Conservation (phyloP, 1,140 invertebrate species). For the Hirudo medicinalis region DNA sequence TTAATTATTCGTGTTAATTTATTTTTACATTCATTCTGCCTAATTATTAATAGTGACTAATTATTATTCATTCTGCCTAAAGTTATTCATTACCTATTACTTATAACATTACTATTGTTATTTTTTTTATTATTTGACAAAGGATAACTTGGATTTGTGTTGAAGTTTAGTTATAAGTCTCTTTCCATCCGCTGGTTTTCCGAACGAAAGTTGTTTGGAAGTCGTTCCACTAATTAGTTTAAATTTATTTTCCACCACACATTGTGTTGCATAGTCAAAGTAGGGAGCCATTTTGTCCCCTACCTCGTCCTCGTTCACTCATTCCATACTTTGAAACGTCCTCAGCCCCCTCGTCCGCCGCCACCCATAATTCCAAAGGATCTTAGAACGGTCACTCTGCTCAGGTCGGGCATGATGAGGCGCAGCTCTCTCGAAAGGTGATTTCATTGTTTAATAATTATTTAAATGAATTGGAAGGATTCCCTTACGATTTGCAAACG, state of each 20-base stretch:
- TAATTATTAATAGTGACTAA: too few species aligned
- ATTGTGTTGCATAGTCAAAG: too few species aligned
- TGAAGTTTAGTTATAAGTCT: neutral
- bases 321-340: neutral
- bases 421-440: neutral
- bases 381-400: neutral
- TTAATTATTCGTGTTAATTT: neutral
- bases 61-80: too few species aligned
- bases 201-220: too few species aligned
- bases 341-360: constrained; percentile 3
- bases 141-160: neutral
- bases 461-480: too few species aligned
- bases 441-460: neutral
- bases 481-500: neutral
- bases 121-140: neutral
- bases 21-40: neutral
- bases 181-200: neutral
- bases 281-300: too few species aligned
- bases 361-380: neutral
- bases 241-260: too few species aligned
- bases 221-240: too few species aligned
- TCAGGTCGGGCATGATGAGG: too few species aligned
- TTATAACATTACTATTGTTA: neutral
- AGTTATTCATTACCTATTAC: neutral
- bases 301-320: too few species aligned